Base-by-base conservation (phyloP, 2,113 vertebrate species). In the Herpailurus yagouaroundi region DNA sequence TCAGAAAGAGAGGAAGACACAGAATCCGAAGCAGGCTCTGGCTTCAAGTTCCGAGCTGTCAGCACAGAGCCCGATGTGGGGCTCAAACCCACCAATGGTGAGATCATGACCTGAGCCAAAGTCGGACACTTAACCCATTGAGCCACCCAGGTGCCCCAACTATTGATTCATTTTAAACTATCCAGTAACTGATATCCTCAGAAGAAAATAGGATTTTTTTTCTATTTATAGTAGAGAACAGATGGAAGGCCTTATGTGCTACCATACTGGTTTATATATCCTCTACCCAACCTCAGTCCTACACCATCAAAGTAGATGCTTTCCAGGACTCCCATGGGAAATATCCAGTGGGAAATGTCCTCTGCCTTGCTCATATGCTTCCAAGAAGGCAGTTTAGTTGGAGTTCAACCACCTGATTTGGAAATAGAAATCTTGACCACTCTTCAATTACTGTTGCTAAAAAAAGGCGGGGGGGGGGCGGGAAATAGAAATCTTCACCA, bases 81-180 rank as follows among this genome's bases (percentile, higher is more conserved):
- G 57, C 21, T 60, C 7, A 8, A 60, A 60, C 57, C 18, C 57
- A 23, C 23, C 19, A 60, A 60, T 21, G 23, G 50, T 60, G 57
- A 60, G 57, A 60, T 60, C 57, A 60, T 21, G 57, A 60, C 57
- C 57, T 60, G 21, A 60, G 57, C 21, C 57, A 60, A 23, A 60
- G 57, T 60, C 21, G 7, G 21, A 60, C 9, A 3, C 57, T 60
- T 60, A 60, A 60, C 57, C 6, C 18, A 57, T 21, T 60, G 57
- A 60, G 21, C 57, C 57, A 23, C 57, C 21, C 57, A 60, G 57
- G 57, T 23, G 57, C 57, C 21, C 50, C 50, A 74, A 84, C 76
- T 76, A 18, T 79, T 84, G 64, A 94, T 85, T 85, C 64, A 95
- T 94, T 94, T 80, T 27, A 85, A 96, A 94, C 19, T 86, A 63